Evolutionary conservation across 2,113 vertebrate species (phyloP).

Genomic region (Dermatemys mawii): DNA sequence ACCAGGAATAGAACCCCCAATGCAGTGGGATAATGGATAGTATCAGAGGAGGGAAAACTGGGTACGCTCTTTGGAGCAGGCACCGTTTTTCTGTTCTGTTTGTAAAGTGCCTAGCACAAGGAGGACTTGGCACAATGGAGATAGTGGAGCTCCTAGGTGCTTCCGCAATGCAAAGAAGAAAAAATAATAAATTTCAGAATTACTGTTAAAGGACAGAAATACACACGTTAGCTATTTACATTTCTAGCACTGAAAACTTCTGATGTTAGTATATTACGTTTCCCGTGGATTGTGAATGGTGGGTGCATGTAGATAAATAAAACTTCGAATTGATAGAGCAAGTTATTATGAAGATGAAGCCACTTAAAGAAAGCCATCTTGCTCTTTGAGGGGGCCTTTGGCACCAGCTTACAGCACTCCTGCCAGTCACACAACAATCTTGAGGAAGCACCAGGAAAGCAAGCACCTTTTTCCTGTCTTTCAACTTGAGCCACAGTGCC

Average conservation of each 20-base stretch:
- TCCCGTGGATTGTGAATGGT: not conserved
- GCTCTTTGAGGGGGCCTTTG: not conserved
- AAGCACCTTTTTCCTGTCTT: not conserved
- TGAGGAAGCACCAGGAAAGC: not conserved
- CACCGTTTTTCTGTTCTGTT: not conserved
- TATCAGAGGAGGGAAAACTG: not conserved
- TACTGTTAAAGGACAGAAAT: not conserved
- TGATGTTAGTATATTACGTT: not conserved
- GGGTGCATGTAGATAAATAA: not conserved
- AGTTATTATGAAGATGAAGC: not conserved
- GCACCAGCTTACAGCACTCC: not conserved
- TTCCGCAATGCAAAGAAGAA: not conserved
- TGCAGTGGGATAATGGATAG: not conserved
- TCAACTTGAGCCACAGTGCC: not conserved
- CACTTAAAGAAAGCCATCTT: not conserved
- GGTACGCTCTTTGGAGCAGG: not conserved
- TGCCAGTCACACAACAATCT: not conserved
- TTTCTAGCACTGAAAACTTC: not conserved
- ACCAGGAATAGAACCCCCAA: not conserved
- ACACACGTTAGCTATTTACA: not conserved
- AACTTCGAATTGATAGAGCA: rapidly evolving
- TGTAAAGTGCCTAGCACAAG: not conserved
- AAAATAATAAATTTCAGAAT: not conserved
- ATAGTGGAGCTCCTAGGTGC: not conserved
- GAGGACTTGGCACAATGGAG: not conserved